These are phyloP conservation scores for Columba janthina DNA, from an alignment of 2,113 vertebrate genomes.

Conservation along the genomic window DNA sequence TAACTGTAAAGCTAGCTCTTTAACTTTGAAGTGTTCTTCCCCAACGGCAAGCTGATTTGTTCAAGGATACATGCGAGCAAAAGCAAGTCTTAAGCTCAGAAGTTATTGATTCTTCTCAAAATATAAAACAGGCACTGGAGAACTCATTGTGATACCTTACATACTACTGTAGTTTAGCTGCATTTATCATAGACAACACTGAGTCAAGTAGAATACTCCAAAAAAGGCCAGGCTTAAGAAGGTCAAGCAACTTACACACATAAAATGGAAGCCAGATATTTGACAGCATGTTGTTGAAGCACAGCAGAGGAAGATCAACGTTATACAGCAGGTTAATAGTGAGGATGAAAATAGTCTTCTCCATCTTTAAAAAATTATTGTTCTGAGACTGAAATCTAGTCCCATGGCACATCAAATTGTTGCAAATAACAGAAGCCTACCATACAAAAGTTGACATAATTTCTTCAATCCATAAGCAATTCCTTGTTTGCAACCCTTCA, in stretches of 20 bases:
- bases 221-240: background rate
- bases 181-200: background rate
- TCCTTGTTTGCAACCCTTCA: background rate
- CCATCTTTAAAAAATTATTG: background rate
- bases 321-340: background rate
- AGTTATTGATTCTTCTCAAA: background rate
- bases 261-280: background rate
- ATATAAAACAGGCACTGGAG: background rate
- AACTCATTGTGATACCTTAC: background rate
- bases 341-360: background rate
- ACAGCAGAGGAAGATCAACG: background rate
- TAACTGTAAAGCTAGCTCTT: background rate
- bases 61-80: background rate
- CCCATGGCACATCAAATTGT: background rate
- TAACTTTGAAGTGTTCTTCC: background rate
- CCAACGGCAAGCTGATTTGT: background rate
- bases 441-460: background rate
- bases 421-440: background rate
- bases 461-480: background rate
- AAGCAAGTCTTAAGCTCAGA: background rate
- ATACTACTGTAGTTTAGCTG: background rate
- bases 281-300: background rate
- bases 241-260: background rate
- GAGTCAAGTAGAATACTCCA: background rate
- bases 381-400: background rate